These are phyloP conservation scores for Characodon lateralis DNA, from an alignment of 2,797 vertebrate genomes.

Conservation along the genomic window DNA sequence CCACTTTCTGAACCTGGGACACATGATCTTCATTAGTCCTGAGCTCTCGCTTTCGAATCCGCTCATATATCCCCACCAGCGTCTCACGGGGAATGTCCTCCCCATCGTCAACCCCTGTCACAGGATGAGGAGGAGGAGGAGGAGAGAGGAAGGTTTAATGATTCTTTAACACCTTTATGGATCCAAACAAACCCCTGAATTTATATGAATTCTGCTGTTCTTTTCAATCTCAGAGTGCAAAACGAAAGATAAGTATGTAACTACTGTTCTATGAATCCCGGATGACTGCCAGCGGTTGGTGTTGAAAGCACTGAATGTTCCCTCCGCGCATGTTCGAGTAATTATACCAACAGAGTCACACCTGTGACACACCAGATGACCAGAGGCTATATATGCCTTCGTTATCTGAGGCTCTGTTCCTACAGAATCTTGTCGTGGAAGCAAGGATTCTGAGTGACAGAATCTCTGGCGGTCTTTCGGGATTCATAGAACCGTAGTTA, in stretches of 20 bases:
- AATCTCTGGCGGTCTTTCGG: too few relatives aligned
- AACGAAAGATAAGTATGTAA: background rate
- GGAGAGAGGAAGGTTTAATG: constrained; percentile 32
- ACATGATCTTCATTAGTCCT: constrained; percentile 98
- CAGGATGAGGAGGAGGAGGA: constrained; percentile 24
- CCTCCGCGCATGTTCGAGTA: too few relatives aligned
- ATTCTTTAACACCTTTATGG: constrained; percentile 35
- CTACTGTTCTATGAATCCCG: too few relatives aligned
- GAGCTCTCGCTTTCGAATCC: constrained; percentile 94
- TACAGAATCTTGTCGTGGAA: too few relatives aligned
- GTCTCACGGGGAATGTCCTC: constrained; percentile 96
- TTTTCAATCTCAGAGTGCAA: constrained; percentile 4
- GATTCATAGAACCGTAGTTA: too few relatives aligned
- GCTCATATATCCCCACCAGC: constrained; percentile 94
- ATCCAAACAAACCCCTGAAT: constrained; percentile 34
- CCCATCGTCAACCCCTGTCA: constrained; percentile 92
- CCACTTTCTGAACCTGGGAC: constrained; percentile 98
- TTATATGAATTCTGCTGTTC: constrained; percentile 16
- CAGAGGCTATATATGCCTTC: too few relatives aligned
- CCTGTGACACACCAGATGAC: too few relatives aligned
- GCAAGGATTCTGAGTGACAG: too few relatives aligned
- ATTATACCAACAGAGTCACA: too few relatives aligned
- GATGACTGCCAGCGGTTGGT: too few relatives aligned
- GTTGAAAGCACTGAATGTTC: too few relatives aligned
- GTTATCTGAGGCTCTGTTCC: too few relatives aligned